Base-by-base conservation (phyloP, 2,113 vertebrate genomes). In the Tricholaema leucomelas region DNA sequence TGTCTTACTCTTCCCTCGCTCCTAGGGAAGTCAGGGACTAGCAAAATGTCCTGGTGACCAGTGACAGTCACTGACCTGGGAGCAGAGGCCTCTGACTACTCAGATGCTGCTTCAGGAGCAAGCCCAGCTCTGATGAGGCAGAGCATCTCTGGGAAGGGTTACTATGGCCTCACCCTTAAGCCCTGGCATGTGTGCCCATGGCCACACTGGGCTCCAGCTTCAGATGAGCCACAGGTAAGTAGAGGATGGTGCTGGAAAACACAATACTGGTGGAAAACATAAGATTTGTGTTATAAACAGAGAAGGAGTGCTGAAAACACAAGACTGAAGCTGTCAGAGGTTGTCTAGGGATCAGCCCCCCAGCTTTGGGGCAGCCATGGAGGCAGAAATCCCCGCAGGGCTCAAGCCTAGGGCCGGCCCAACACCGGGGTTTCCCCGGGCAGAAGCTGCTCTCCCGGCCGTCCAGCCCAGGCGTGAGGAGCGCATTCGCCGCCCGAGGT, bases 391-490 rank as follows among this genome's bases (percentile, higher is more conserved):
- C 48, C 12, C 48, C 52, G 25, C 52, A 54, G 52, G 52, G 27
- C 27, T 54, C 52, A 54, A 14, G 27, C 48, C 48, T 24, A 50
- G 48, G 23, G 25, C 23, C 23, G 48, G 48, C 6, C 12, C 12
- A 50, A 13, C 48, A 13, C 23, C 23, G 23, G 23, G 48, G 23
- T 23, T 50, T 50, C 48, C 48, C 48, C 23, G 24, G 13, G 23
- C 23, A 24, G 48, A 50, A 33, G 58, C n/a, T 20, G 58, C 23
- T 55, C 54, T 55, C 27, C 27, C 27, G 27, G 7, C 31, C 31
- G 25, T 28, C 18, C 3, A 0, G 5, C 36, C 58, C 10, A 10
- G 6, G 1, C 31, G 31, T 23, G 6, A 12, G 18, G 10, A 4
- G 3, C 5, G 11, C 2, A 0, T 9, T 20, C 19, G 7, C 6